Conservation (phyloP, 64 coral and sea anemone species). For the Actinia equina region DNA sequence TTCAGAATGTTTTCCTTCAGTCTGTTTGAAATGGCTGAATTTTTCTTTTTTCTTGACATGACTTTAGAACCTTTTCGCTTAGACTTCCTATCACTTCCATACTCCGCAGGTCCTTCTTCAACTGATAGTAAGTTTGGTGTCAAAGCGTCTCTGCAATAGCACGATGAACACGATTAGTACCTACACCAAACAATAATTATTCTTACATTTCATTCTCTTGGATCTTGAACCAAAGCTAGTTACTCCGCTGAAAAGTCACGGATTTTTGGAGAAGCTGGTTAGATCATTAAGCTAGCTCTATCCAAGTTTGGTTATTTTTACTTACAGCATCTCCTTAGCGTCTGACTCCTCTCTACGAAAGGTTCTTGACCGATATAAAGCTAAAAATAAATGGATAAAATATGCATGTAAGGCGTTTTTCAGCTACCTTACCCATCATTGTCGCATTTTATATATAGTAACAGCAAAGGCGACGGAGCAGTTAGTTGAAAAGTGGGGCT, state of each 20-base stretch:
- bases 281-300: no score
- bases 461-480: no score
- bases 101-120: not conserved
- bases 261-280: no score
- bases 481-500: no score
- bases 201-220: no score
- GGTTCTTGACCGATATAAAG: constrained; percentile 49
- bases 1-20: constrained; percentile 83
- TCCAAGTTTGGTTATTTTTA: not conserved
- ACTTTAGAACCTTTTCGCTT: constrained; percentile 68
- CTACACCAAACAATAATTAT: no score
- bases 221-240: no score
- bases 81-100: constrained; percentile 15
- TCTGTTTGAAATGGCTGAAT: constrained; percentile 52
- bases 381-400: not conserved
- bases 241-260: no score
- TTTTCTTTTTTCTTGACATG: constrained; percentile 43
- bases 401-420: not conserved
- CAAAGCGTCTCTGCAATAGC: not conserved
- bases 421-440: no score
- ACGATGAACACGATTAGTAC: not conserved
- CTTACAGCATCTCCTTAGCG: constrained; percentile 17
- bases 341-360: constrained; percentile 19
- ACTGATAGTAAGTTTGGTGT: not conserved
- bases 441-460: no score